phyloP scores from a whole-genome alignment of 2,888 invertebrate genomes.

The Acanthosoma haemorrhoidale region DNA sequence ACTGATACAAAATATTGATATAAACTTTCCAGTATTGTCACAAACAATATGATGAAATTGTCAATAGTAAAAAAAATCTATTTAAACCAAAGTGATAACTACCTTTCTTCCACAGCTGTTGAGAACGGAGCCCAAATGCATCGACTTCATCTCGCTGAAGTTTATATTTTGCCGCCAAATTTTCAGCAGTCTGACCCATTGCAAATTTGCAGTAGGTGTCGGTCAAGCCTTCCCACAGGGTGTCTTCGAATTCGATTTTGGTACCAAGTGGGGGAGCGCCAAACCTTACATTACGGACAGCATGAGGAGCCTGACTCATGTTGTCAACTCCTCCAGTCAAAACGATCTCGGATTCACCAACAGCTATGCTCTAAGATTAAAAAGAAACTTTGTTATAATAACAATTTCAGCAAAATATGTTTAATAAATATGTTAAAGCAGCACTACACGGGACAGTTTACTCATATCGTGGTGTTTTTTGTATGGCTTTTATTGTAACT shows the following conservation, averaged over 20 bases:
- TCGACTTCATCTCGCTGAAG: conserved; percentile 79
- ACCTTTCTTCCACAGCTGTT: conserved; percentile 82
- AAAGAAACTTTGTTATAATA: conserved; percentile 29
- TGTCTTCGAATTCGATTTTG: conserved; percentile 75
- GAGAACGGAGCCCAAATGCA: conserved; percentile 76
- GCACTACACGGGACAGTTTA: too few species aligned
- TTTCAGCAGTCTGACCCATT: conserved; percentile 95
- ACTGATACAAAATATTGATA: too few species aligned
- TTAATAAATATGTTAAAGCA: too few species aligned
- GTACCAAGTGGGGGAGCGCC: conserved; percentile 76
- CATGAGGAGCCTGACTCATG: conserved; percentile 90
- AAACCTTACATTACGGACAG: conserved; percentile 77
- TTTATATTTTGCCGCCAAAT: conserved; percentile 78
- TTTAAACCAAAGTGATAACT: too few species aligned
- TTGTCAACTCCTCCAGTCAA: conserved; percentile 91
- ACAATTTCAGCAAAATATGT: not conserved
- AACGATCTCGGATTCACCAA: conserved; percentile 78
- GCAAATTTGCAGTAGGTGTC: conserved; percentile 86
- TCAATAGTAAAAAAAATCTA: too few species aligned
- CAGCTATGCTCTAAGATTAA: conserved; percentile 67
- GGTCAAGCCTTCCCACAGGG: conserved; percentile 80
- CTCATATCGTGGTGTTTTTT: too few species aligned
- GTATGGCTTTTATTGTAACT: too few species aligned
- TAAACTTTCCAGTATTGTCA: too few species aligned
- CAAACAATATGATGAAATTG: too few species aligned